Evolutionary conservation across 2,888 invertebrate species (phyloP), one percentile per base, ranked within the genome.

Genomic region (Vanessa cardui): DNA sequence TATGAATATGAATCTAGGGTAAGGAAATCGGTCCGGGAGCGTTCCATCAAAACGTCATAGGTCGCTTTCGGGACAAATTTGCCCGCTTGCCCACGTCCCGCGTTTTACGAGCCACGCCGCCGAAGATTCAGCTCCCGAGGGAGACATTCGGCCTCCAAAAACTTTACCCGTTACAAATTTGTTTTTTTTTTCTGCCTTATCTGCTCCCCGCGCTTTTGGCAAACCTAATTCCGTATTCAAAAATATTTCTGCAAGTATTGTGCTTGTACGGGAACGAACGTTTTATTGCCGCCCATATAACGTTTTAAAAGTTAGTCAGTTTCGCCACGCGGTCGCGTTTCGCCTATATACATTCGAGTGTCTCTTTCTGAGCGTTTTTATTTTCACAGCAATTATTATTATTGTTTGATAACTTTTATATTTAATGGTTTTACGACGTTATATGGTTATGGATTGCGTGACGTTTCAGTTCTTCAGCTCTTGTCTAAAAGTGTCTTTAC

Each of bases 141-240:
- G 92, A 92, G 81, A 87, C 90, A 92, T 92, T 92, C 88, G 84
- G 91, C 91, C 90, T 91, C 91, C 91, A 90, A 92, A 92, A 92
- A 92, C 90, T 92, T 92, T 92, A 92, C 92, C 92, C 92, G 92
- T 92, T 91, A 92, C 92, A 92, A 92, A 92, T 92, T 92, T 91
- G 92, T 92, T 92, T 92, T 92, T 26, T 90, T 92, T 91, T 90
- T 78, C 83, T 88, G 90, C 91, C 90, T 90, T 92, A 91, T 92
- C 91, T 92, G 90, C 88, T 86, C 88, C 91, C 90, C 90, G 90
- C 90, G 87, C 87, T 88, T 91, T 92, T 90, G 90, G 86, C 90
- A 88, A 90, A 92, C 92, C 92, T 92, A 92, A 92, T 92, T 92
- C 91, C 86, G 92, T 92, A 92, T 92, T 92, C 92, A 92, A 92